Conservation (phyloP, 2,113 vertebrate species). For the Proteles cristata region DNA sequence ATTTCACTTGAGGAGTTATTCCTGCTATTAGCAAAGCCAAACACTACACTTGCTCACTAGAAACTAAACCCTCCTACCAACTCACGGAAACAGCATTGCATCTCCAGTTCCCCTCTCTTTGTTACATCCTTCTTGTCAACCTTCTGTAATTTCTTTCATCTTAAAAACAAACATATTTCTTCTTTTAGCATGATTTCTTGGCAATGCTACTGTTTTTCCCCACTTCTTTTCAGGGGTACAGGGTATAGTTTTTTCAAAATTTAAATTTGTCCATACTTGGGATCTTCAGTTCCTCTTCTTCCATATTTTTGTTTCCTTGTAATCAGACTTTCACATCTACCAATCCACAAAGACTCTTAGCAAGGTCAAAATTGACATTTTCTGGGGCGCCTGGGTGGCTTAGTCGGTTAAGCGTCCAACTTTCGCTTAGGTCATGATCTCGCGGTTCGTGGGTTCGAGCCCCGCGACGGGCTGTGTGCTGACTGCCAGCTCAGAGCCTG, state of each 20-base stretch:
- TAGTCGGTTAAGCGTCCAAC: no score
- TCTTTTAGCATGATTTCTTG: not conserved
- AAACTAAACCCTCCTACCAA: not conserved
- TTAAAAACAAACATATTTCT: not conserved
- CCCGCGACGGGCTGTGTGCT: no score
- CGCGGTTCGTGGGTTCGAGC: no score
- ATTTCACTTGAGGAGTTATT: not conserved
- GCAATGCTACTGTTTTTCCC: not conserved
- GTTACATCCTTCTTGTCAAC: not conserved
- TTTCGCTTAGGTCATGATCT: no score
- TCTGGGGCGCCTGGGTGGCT: no score
- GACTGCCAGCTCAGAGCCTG: no score
- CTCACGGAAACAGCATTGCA: not conserved
- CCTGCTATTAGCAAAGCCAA: not conserved
- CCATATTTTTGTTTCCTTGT: not conserved
- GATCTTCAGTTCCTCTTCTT: not conserved
- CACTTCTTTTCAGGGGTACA: not conserved
- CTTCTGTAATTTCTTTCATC: not conserved
- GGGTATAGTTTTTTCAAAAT: not conserved
- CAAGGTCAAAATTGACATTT: not conserved
- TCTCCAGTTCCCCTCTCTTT: not conserved
- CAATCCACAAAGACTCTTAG: not conserved
- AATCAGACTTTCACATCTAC: not conserved
- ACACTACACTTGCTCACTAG: not conserved
- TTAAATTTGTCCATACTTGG: not conserved